Percentiles rank a stretch among this genome's conserved stretches.
These are phyloP conservation scores for Alviniconcha strummeri DNA, from an alignment of 2,888 invertebrate genomes.

Conservation along the genomic window DNA sequence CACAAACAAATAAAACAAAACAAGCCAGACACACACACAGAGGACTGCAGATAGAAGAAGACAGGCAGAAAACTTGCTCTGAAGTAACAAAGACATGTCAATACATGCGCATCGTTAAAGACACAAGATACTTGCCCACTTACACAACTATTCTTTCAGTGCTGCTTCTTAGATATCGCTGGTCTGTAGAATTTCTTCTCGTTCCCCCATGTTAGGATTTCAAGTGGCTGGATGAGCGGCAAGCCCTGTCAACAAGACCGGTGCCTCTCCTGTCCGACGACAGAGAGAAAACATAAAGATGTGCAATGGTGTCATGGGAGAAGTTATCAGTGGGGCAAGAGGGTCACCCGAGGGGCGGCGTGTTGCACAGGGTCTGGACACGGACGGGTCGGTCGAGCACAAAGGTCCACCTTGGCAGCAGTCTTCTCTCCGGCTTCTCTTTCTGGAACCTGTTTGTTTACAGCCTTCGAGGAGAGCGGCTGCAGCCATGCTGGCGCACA, in stretches of 20 bases:
- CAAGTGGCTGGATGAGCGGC: slow-evolving; percentile 25
- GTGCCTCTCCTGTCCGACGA: slow-evolving; percentile 34
- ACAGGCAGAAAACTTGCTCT: background rate
- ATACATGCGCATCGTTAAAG: slow-evolving; percentile 35
- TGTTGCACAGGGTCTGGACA: background rate
- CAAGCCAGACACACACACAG: background rate
- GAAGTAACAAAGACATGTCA: background rate
- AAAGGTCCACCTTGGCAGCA: background rate
- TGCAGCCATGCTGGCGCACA: slow-evolving; percentile 17
- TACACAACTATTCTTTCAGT: slow-evolving; percentile 47
- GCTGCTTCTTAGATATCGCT: slow-evolving; percentile 39
- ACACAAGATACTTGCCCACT: slow-evolving; percentile 55
- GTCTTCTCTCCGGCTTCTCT: background rate
- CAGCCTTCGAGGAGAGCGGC: background rate
- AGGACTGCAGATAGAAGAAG: slow-evolving; percentile 1
- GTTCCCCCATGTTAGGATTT: slow-evolving; percentile 30
- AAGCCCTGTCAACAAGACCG: slow-evolving; percentile 34
- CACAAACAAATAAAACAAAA: background rate
- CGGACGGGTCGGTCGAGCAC: background rate
- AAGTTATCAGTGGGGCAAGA: slow-evolving; percentile 21
- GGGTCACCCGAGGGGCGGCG: slow-evolving; percentile 2
- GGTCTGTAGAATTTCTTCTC: slow-evolving; percentile 30
- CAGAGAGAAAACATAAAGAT: slow-evolving; percentile 35
- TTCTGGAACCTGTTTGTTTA: slow-evolving; percentile 17
- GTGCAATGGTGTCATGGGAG: slow-evolving; percentile 31